A percentile compares a stretch with the other conserved stretches of the same genome.
These are phyloP conservation scores for Polydesmus complanatus DNA, from an alignment of 2,888 invertebrate species.

Conservation along the genomic window DNA sequence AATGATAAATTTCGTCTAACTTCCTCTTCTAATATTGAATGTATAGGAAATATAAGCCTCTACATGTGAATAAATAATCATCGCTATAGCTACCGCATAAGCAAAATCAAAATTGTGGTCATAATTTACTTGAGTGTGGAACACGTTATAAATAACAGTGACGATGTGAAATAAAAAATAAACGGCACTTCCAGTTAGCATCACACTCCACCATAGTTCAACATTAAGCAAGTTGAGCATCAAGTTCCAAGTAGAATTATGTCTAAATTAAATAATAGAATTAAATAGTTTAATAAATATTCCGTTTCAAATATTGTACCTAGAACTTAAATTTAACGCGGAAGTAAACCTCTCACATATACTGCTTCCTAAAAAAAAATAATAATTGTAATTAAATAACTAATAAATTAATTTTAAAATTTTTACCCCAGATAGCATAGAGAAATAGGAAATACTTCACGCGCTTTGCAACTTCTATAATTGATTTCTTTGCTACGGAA, in stretches of 20 bases:
- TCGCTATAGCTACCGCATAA: neutral
- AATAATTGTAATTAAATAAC: neutral
- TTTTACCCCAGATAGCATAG: constrained; percentile 7
- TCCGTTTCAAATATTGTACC: neutral
- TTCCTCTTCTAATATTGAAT: constrained; percentile 31
- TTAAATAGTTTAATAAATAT: neutral
- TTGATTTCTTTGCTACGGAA: neutral
- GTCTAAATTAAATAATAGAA: no score
- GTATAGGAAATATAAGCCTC: constrained; percentile 50
- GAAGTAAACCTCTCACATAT: neutral
- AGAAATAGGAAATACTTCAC: constrained; percentile 6
- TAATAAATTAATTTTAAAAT: neutral
- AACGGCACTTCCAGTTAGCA: constrained; percentile 9
- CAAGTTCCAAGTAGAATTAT: neutral
- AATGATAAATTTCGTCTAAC: constrained; percentile 38
- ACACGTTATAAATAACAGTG: constrained; percentile 47
- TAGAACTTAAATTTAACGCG: neutral
- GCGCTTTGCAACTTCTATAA: neutral
- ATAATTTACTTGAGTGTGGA: constrained; percentile 43
- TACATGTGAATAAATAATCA: neutral
- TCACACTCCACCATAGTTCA: constrained; percentile 13
- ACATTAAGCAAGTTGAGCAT: constrained; percentile 9
- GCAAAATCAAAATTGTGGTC: neutral
- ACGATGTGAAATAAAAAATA: constrained; percentile 6
- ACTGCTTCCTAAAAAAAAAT: constrained; percentile 2